Percentiles rank a stretch among this genome's conserved stretches.
Conservation (phyloP, 1,140 invertebrate genomes). For the Cataglyphis hispanica region DNA sequence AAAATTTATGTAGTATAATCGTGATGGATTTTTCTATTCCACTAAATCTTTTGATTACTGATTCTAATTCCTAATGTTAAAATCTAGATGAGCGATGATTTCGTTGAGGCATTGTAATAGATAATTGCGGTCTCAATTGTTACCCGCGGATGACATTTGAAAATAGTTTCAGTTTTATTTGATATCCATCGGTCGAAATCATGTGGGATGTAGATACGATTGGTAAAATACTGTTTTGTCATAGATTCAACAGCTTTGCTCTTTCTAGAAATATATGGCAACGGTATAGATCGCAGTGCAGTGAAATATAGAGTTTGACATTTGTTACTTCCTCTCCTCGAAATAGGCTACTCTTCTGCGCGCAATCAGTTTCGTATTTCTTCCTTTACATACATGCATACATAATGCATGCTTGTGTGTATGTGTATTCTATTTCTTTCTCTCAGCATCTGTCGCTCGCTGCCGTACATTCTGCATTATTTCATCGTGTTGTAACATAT, state of each 20-base stretch:
- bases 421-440: background rate
- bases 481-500: constrained; percentile 26
- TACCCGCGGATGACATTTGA: background rate
- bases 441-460: background rate
- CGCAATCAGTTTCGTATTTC: constrained; percentile 39
- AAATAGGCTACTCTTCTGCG: constrained; percentile 14
- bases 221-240: background rate
- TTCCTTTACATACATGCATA: background rate
- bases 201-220: background rate
- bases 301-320: background rate
- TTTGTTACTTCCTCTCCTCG: constrained; percentile 33
- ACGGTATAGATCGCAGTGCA: background rate
- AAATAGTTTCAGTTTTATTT: constrained; percentile 28
- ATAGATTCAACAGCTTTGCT: constrained; percentile 25
- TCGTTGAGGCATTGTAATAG: background rate
- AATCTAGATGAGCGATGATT: background rate
- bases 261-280: background rate
- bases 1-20: background rate
- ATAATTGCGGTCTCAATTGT: background rate
- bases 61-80: constrained; percentile 16
- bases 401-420: background rate
- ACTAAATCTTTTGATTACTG: constrained; percentile 18
- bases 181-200: background rate
- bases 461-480: constrained; percentile 17
- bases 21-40: background rate